Percentiles rank a stretch among this genome's conserved stretches.
These are phyloP conservation scores for Cathartes aura DNA, from an alignment of 2,113 vertebrate genomes.

Conservation along the genomic window DNA sequence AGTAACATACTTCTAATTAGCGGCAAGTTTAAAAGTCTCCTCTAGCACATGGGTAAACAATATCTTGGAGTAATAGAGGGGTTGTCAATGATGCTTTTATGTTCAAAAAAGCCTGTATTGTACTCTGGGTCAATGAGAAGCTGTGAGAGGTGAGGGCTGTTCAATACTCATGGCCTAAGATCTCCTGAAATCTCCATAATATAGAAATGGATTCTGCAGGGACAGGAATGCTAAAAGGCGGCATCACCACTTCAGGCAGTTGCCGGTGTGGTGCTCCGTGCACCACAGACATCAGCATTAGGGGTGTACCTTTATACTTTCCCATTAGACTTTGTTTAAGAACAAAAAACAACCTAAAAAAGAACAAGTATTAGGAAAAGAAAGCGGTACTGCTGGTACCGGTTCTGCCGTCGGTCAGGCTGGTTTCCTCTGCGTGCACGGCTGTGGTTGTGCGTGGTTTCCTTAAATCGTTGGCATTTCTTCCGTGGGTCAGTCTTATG, in stretches of 20 bases:
- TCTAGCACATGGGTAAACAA: conserved; percentile 71
- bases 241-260: conserved; percentile 50
- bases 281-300: background rate
- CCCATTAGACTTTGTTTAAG: background rate
- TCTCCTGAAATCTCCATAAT: conserved; percentile 81
- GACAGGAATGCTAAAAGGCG: conserved; percentile 62
- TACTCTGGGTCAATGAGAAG: conserved; percentile 77
- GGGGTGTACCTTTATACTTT: background rate
- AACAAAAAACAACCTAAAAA: background rate
- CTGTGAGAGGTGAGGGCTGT: conserved; percentile 76
- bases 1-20: conserved; percentile 65
- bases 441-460: too few species aligned
- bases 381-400: background rate
- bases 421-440: accelerated
- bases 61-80: conserved; percentile 67
- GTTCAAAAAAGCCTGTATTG: conserved; percentile 75
- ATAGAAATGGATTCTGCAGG: conserved; percentile 71
- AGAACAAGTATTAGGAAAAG: background rate
- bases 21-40: conserved; percentile 31
- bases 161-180: conserved; percentile 81
- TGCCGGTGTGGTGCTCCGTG: conserved; percentile 16
- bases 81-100: conserved; percentile 79
- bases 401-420: accelerated
- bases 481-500: accelerated
- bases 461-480: background rate